These are phyloP conservation scores for Iphiclides podalirius DNA, from an alignment of 2,888 invertebrate species.

Conservation along the genomic window DNA sequence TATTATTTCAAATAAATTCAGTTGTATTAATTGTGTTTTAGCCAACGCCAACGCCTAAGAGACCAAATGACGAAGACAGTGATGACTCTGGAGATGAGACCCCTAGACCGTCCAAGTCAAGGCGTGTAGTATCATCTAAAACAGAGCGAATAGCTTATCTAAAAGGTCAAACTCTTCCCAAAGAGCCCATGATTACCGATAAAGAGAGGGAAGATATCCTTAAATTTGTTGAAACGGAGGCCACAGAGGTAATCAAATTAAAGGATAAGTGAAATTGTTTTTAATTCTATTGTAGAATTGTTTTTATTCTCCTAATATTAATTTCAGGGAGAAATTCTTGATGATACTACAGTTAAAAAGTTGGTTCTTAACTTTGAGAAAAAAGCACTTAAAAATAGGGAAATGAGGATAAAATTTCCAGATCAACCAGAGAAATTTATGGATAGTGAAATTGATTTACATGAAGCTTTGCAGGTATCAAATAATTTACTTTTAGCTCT, in stretches of 20 bases:
- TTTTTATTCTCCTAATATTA: too few species aligned
- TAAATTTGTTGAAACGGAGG: slow-evolving; percentile 91
- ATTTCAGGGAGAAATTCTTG: slow-evolving; percentile 88
- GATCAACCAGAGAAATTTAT: slow-evolving; percentile 99
- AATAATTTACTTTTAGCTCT: too few species aligned
- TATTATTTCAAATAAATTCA: slow-evolving; percentile 1
- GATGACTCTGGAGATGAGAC: slow-evolving; percentile 83
- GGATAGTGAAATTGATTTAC: slow-evolving; percentile 97
- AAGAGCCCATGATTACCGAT: slow-evolving; percentile 83
- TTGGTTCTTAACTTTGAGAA: slow-evolving; percentile 97
- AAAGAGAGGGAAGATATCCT: slow-evolving; percentile 90
- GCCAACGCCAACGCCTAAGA: slow-evolving; percentile 92
- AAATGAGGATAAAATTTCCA: slow-evolving; percentile 98
- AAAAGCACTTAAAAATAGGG: slow-evolving; percentile 94
- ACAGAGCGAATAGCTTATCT: slow-evolving; percentile 55
- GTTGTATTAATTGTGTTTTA: slow-evolving; percentile 54
- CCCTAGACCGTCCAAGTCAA: slow-evolving; percentile 81
- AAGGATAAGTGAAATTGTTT: too few species aligned
- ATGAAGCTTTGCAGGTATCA: slow-evolving; percentile 93
- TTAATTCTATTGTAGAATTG: too few species aligned
- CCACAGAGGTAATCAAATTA: slow-evolving; percentile 88
- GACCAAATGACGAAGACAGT: slow-evolving; percentile 84
- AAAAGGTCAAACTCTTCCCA: slow-evolving; percentile 70
- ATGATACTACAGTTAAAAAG: slow-evolving; percentile 93
- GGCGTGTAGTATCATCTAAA: slow-evolving; percentile 73